Evolutionary conservation across 1,140 invertebrate genomes (phyloP), one percentile per base, ranked within the genome.

Genomic region (Sminthurides bifidus): DNA sequence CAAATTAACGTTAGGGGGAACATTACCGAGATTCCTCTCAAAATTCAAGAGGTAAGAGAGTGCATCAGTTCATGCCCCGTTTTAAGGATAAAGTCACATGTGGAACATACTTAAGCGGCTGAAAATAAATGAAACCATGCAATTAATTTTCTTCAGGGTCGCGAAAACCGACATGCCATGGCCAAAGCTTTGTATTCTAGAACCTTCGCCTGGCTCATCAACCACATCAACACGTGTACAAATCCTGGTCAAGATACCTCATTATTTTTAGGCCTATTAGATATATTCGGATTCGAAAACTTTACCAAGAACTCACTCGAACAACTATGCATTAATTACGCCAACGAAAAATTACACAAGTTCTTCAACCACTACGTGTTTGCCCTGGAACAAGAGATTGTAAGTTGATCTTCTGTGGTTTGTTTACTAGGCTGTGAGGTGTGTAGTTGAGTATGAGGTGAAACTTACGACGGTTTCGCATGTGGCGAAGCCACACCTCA

Each of bases 321-420:
- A 70, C 93, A 98, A 70, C 79, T 81, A n/a, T 63, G 61, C 33
- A 98, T 98, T 65, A 97, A 97, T 73, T 97, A 95, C 71, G 93
- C 92, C 0, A 98, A 98, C 69, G 94, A 97, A 71, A 97, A 97
- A 70, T 77, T 98, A 12, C 94, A 98, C 69, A 94, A 94, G 75
- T 96, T 97, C 73, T 98, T 98, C 73, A 98, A 97, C 76, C 88
- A 92, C 66, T 92, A 92, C 66, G 88, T 94, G 0, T 94, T 94
- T 68, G 85, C 87, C 0, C 68, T 92, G 54, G 90, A 93, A 72
- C 89, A 92, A 70, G 85, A 91, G 75, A 84, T 90, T 65, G 88
- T 92, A 75, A 83, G 84, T 81, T 19, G 27, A 51, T n/a, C n/a
- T n/a, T n/a, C n/a, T n/a, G n/a, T n/a, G n/a, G n/a, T 35, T 29